phyloP scores from a whole-genome alignment of 2,113 vertebrate species.

The Trematocara marginatum region DNA sequence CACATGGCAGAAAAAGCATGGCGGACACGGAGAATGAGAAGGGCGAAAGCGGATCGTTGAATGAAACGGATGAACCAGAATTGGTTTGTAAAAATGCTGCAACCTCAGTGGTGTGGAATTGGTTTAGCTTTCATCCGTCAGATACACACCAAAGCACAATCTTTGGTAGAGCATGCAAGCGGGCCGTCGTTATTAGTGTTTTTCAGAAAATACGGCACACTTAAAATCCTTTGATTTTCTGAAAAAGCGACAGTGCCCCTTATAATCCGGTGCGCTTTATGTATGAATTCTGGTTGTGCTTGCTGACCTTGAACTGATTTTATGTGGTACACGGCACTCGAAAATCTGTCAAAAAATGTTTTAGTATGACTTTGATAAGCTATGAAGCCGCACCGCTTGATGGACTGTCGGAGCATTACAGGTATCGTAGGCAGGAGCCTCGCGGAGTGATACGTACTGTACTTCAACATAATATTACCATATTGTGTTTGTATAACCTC shows the following conservation, averaged over 20 bases:
- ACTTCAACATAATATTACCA: not conserved
- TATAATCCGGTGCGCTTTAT: not conserved
- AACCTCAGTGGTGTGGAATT: not conserved
- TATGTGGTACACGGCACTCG: accelerated
- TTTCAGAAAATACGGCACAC: not conserved
- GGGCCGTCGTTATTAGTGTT: accelerated
- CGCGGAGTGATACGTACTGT: not conserved
- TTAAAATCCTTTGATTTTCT: not conserved
- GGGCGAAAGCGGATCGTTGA: accelerated
- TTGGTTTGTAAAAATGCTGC: not conserved
- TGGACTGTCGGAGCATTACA: not conserved
- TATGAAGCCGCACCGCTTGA: not conserved
- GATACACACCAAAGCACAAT: not conserved
- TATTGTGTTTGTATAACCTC: not conserved
- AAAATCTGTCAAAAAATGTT: not conserved
- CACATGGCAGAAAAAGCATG: not conserved
- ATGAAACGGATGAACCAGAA: not conserved
- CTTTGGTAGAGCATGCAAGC: not conserved
- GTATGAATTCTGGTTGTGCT: not conserved
- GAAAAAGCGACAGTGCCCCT: not conserved
- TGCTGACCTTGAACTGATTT: not conserved
- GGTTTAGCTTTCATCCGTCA: accelerated
- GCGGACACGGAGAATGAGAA: not conserved
- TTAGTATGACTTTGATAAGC: not conserved
- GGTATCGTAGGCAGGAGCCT: not conserved